Conservation (phyloP, 2,797 vertebrate genomes). For the Masticophis lateralis region DNA sequence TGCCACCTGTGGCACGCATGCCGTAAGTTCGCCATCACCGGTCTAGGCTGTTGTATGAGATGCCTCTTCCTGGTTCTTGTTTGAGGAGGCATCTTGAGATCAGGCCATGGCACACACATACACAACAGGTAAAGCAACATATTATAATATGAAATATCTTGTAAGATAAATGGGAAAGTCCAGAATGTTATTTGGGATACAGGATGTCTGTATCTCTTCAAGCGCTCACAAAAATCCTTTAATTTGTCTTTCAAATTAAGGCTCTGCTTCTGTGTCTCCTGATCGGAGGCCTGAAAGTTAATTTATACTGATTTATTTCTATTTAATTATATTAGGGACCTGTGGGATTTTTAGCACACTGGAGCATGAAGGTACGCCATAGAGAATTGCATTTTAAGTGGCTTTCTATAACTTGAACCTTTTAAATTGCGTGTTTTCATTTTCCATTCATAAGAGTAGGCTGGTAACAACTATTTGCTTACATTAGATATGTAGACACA, state of each 20-base stretch:
- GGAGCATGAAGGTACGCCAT: background rate
- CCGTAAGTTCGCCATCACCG: too few species aligned
- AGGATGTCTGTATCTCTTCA: background rate
- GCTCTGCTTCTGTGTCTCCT: background rate
- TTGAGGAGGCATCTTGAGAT: background rate
- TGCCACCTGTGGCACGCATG: too few species aligned
- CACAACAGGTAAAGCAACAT: background rate
- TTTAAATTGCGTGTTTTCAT: background rate
- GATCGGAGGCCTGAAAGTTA: background rate
- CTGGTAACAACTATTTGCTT: background rate
- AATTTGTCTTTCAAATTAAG: background rate
- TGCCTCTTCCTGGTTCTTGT: background rate
- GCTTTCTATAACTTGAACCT: background rate
- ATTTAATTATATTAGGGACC: background rate
- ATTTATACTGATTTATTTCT: background rate
- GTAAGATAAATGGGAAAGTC: background rate
- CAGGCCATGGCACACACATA: background rate
- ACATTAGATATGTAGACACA: background rate
- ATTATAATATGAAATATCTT: background rate
- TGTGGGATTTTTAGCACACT: background rate
- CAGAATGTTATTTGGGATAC: background rate
- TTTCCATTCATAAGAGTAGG: background rate
- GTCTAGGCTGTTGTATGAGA: background rate
- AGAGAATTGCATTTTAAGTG: background rate
- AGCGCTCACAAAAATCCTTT: background rate